Base-by-base conservation (phyloP, 2,888 invertebrate species). In the Drosophila suboccidentalis region DNA sequence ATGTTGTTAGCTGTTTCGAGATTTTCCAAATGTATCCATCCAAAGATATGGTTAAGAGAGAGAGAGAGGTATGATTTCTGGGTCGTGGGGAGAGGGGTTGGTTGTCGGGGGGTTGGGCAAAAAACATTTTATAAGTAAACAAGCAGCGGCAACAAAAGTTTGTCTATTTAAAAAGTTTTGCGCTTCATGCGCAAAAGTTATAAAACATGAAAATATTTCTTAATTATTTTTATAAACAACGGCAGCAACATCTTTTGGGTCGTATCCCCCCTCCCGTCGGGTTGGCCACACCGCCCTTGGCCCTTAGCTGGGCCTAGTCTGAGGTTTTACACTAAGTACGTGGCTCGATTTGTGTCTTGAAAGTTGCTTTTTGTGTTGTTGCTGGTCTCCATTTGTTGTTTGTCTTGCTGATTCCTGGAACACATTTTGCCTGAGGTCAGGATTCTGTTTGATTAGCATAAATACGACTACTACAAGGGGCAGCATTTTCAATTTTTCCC, bases 151-250 rank as follows among this genome's bases (percentile, higher is more conserved):
- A 85, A 81, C 80, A 85, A 86, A 86, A 86, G 78, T 86, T 86
- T 86, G 87, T 87, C 85, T 86, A 87, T 87, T 86, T 87, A 87
- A 86, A 86, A 87, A 86, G 81, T 85, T 85, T 85, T 75, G 73
- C 74, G 64, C 67, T 60, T 69, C 79, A 82, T 82, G 82, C 84
- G 72, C 80, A 77, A 78, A 88, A 88, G 82, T 89, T 87, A 82
- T 86, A 84, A 84, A 89, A 89, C 87, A 89, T 88, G 84, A 88
- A 89, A 88, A 87, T 87, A 88, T 88, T 88, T 88, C 89, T 87
- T 88, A 88, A 88, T 88, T 88, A 88, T 87, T 89, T 89, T 88
- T 87, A 87, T 81, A 88, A 88, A 88, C 86, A 86, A 80, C 78
- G 66, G 71, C 81, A 71, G 72, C 78, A 29, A 50, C 75, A 59